Evolutionary conservation across 2,888 invertebrate species (phyloP).

Genomic region (Aquatica leii): DNA sequence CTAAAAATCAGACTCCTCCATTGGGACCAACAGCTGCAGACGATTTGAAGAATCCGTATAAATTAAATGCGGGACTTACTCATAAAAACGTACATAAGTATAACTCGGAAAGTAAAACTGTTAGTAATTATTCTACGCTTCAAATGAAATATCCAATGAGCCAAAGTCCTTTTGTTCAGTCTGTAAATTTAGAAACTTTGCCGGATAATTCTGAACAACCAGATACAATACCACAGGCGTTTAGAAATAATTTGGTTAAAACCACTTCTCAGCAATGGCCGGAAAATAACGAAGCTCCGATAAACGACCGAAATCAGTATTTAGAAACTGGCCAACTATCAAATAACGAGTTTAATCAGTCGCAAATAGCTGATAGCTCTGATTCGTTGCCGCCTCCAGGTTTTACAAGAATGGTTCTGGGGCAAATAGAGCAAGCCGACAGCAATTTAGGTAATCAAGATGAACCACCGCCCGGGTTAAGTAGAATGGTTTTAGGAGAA

Average conservation of each 20-base stretch:
- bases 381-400: slow-evolving; percentile 71
- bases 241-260: slow-evolving; percentile 22
- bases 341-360: slow-evolving; percentile 55
- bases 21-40: slow-evolving; percentile 35
- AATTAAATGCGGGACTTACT: slow-evolving; percentile 54
- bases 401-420: slow-evolving; percentile 70
- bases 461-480: slow-evolving; percentile 70
- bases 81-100: slow-evolving; percentile 60
- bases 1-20: slow-evolving; percentile 44
- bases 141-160: slow-evolving; percentile 57
- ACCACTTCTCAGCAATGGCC: slow-evolving; percentile 31
- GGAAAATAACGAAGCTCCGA: slow-evolving; percentile 71
- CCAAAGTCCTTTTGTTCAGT: slow-evolving; percentile 59
- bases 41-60: slow-evolving; percentile 53
- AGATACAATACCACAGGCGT: slow-evolving; percentile 57
- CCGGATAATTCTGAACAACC: slow-evolving; percentile 76
- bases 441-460: slow-evolving; percentile 54
- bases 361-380: slow-evolving; percentile 37
- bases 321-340: slow-evolving; percentile 79
- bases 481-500: slow-evolving; percentile 70
- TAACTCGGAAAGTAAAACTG: slow-evolving; percentile 37
- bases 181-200: slow-evolving; percentile 70
- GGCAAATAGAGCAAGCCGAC: slow-evolving; percentile 66
- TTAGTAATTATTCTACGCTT: slow-evolving; percentile 42
- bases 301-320: slow-evolving; percentile 78